Evolutionary conservation across 2,888 invertebrate species (phyloP).

Genomic region (Anoplius nigerrimus): DNA sequence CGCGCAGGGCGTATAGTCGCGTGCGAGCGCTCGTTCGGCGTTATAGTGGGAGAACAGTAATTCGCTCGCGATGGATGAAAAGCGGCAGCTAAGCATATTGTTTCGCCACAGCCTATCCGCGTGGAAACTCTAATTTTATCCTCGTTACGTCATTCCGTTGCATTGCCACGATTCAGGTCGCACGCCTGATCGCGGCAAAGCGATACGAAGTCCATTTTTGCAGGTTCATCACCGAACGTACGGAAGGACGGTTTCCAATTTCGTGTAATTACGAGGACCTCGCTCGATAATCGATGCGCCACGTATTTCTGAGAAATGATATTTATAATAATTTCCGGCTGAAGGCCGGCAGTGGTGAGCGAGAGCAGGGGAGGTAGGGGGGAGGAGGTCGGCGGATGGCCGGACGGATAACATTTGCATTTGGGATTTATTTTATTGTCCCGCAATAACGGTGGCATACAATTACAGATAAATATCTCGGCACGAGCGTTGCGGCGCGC

Average conservation of each 20-base stretch:
- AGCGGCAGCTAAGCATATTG: constrained; percentile 21
- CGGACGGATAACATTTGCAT: no score
- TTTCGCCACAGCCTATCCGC: constrained; percentile 23
- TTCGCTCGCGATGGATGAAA: constrained; percentile 30
- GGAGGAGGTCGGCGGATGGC: no score
- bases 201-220: no score
- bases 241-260: neutral
- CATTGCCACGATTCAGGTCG: constrained; percentile 27
- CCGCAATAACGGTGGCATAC: no score
- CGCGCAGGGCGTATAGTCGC: constrained; percentile 15
- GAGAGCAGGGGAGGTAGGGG: no score
- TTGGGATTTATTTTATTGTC: no score
- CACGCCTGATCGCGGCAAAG: neutral
- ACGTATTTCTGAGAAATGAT: neutral
- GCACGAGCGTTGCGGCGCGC: no score
- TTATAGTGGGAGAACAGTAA: neutral
- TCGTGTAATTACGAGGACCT: constrained; percentile 2
- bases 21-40: neutral
- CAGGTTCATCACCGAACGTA: no score
- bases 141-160: constrained; percentile 29
- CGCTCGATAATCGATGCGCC: neutral
- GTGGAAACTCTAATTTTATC: constrained; percentile 16
- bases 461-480: no score
- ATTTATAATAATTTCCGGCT: neutral
- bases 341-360: no score